Conservation (phyloP, 2,888 invertebrate genomes). For the Zaprionus lineosus region DNA sequence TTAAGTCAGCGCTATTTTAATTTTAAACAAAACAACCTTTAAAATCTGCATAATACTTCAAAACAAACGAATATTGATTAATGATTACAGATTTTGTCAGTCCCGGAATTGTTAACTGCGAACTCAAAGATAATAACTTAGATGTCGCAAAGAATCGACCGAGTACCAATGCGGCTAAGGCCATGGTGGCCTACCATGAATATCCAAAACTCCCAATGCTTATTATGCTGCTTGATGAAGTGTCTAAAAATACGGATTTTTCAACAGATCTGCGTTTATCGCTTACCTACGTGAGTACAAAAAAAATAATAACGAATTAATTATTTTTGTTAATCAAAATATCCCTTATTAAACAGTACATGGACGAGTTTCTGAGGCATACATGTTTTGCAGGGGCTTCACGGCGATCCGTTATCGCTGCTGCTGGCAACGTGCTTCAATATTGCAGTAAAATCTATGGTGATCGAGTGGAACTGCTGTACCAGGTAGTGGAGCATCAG, state of each 20-base stretch:
- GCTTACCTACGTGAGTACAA: constrained; percentile 71
- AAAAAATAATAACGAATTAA: not conserved
- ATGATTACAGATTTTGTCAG: constrained; percentile 25
- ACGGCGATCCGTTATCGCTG: constrained; percentile 27
- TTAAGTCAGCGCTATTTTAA: constrained; percentile 68
- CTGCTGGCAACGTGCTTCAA: constrained; percentile 62
- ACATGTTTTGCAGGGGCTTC: no score
- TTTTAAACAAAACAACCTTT: not conserved
- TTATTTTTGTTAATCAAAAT: not conserved
- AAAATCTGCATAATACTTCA: not conserved
- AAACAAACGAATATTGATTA: not conserved
- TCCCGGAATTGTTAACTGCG: not conserved
- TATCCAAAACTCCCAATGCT: constrained; percentile 64
- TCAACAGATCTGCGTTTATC: constrained; percentile 76
- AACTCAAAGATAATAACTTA: constrained; percentile 40
- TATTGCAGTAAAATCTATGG: constrained; percentile 79
- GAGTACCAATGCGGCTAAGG: constrained; percentile 71
- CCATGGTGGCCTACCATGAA: constrained; percentile 66
- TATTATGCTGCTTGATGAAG: constrained; percentile 72
- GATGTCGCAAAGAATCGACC: constrained; percentile 69
- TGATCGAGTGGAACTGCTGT: constrained; percentile 77
- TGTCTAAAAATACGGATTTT: constrained; percentile 77
- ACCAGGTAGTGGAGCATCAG: constrained; percentile 69
- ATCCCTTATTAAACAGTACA: constrained; percentile 57
- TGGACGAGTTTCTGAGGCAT: constrained; percentile 66